Evolutionary conservation across 2,113 vertebrate genomes (phyloP).

Genomic region (Mormyrus iriodes): DNA sequence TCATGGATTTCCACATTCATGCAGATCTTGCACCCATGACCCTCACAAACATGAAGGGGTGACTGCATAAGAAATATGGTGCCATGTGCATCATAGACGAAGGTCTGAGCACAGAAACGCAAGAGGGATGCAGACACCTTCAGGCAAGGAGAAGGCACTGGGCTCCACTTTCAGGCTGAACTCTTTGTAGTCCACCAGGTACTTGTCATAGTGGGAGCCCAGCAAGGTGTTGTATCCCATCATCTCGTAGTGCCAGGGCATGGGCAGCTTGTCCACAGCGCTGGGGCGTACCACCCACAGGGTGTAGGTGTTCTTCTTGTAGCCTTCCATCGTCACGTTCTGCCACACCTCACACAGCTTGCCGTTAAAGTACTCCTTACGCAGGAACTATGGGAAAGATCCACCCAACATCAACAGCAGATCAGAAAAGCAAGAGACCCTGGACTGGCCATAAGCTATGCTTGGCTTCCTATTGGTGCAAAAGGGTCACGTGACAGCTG

Average conservation of each 20-base stretch:
- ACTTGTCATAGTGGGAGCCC: constrained; percentile 75
- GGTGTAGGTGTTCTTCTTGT: constrained; percentile 70
- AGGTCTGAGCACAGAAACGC: not conserved
- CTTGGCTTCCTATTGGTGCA: not conserved
- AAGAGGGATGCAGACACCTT: constrained; percentile 44
- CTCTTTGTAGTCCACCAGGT: constrained; percentile 64
- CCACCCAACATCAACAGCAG: no score
- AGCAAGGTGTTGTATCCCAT: constrained; percentile 67
- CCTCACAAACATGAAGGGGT: not conserved
- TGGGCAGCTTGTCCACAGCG: constrained; percentile 27
- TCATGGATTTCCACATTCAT: no score
- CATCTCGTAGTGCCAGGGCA: constrained; percentile 68
- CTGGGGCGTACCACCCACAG: constrained; percentile 64
- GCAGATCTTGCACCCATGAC: not conserved
- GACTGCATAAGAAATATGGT: not conserved
- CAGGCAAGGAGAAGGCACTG: constrained; percentile 54
- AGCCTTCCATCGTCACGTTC: constrained; percentile 54
- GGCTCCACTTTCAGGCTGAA: constrained; percentile 53
- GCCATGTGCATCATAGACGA: not conserved
- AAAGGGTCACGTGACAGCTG: not conserved
- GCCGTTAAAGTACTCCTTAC: constrained; percentile 60
- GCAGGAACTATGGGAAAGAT: constrained; percentile 55
- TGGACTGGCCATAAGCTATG: not conserved
- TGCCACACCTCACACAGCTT: constrained; percentile 67
- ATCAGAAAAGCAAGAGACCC: not conserved